Percentiles rank a stretch among this genome's conserved stretches.
Conservation (phyloP, 2,113 vertebrate species). For the Daboia siamensis region DNA sequence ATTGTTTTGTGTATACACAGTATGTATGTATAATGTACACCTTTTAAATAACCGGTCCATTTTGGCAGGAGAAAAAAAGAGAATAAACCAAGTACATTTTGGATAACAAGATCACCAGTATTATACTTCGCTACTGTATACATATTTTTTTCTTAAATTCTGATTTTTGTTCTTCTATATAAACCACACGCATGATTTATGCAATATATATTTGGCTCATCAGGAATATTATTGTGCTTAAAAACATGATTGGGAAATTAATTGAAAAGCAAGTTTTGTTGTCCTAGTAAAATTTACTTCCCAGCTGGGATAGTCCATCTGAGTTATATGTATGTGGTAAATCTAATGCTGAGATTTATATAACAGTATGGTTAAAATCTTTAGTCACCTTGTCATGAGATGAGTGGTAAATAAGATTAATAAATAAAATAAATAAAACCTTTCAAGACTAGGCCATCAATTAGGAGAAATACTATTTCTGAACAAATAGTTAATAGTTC, state of each 20-base stretch:
- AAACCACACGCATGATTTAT: background rate
- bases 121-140: background rate
- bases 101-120: slow-evolving; percentile 1
- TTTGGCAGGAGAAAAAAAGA: background rate
- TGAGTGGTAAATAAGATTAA: background rate
- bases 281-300: background rate
- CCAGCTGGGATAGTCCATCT: background rate
- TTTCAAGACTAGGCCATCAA: background rate
- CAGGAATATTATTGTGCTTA: background rate
- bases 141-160: background rate
- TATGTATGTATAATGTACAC: background rate
- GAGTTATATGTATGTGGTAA: background rate
- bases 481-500: background rate
- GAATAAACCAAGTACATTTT: background rate
- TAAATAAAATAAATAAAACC: background rate
- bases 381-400: background rate
- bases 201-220: background rate
- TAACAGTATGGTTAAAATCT: background rate
- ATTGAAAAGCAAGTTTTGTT: background rate
- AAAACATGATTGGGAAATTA: background rate
- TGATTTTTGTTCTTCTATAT: background rate
- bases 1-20: background rate
- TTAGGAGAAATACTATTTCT: background rate
- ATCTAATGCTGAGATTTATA: background rate
- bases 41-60: background rate